Conservation (phyloP, 1,140 invertebrate genomes). For the Aphis gossypii region DNA sequence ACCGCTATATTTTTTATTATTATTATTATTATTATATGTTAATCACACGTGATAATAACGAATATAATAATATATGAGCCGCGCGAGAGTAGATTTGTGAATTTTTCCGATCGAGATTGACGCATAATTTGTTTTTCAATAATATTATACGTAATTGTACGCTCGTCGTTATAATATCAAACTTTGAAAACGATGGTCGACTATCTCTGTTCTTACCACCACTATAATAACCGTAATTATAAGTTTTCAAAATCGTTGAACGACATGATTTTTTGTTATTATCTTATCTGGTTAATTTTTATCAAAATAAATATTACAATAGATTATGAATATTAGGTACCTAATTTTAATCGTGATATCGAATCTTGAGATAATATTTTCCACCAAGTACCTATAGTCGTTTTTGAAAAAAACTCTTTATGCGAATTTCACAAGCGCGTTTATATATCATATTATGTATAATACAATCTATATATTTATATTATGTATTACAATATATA, state of each 20-base stretch:
- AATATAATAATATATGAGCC: not conserved
- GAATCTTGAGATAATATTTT: not conserved
- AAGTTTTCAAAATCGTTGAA: not conserved
- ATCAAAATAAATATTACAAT: not conserved
- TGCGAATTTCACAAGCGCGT: not conserved
- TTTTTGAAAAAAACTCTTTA: not conserved
- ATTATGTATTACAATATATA: not conserved
- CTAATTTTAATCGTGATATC: not conserved
- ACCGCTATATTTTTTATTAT: not conserved
- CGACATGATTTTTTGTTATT: not conserved
- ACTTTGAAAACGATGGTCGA: no score
- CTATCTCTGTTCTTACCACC: not conserved
- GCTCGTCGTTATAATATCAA: no score
- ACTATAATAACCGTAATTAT: not conserved
- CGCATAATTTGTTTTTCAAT: no score
- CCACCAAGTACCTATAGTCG: not conserved
- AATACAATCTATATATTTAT: not conserved
- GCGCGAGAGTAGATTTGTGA: no score
- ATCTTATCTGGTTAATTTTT: not conserved
- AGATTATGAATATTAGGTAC: not conserved
- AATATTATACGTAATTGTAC: not conserved
- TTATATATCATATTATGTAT: not conserved
- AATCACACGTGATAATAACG: not conserved
- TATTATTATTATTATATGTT: no score
- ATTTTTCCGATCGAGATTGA: no score